Evolutionary conservation across 2,113 vertebrate species (phyloP).

Genomic region (Choloepus hoffmanni): DNA sequence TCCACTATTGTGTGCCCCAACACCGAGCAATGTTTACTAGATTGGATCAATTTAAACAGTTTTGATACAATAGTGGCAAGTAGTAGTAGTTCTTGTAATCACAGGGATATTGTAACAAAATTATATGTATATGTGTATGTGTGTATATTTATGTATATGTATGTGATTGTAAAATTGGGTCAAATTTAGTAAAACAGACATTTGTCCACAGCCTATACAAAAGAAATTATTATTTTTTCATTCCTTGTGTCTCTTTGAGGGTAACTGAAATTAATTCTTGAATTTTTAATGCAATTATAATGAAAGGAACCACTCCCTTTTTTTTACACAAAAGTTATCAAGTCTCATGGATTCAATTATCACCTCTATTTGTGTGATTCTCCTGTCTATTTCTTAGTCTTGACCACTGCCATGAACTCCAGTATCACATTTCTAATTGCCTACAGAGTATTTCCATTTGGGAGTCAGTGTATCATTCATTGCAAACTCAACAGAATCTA

Average conservation of each 20-base stretch:
- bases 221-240: background rate
- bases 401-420: conserved; percentile 43
- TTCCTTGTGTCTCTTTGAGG: conserved; percentile 36
- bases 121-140: background rate
- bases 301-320: conserved; percentile 40
- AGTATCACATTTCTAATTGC: conserved; percentile 76
- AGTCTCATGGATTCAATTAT: conserved; percentile 67
- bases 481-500: background rate
- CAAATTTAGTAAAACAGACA: conserved; percentile 16
- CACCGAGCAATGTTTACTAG: background rate
- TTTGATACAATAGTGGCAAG: background rate
- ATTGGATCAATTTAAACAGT: background rate
- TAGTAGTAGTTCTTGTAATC: background rate
- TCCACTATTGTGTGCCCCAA: background rate
- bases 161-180: background rate
- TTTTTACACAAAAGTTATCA: conserved; percentile 31
- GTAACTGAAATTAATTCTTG: conserved; percentile 51
- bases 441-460: conserved; percentile 33
- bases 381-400: conserved; percentile 56
- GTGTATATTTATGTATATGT: background rate
- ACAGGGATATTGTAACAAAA: background rate
- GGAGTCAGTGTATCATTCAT: background rate
- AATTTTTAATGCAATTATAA: conserved; percentile 37
- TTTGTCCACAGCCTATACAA: background rate
- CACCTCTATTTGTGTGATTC: conserved; percentile 72